Evolutionary conservation across 37 sponge, comb jelly and placozoan genomes (phyloP).

Genomic region (Bolinopsis microptera): DNA sequence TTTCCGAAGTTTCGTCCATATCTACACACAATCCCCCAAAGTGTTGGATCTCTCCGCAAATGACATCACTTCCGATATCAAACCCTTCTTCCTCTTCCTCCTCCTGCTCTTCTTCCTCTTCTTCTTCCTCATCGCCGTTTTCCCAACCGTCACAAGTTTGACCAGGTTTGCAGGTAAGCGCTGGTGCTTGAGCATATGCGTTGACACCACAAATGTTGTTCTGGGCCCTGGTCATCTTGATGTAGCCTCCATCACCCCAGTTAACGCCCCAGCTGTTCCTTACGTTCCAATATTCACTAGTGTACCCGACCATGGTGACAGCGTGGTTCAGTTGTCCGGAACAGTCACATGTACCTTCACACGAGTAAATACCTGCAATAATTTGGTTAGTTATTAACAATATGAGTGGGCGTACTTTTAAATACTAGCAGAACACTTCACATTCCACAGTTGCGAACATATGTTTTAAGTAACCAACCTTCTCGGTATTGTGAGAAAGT

Average conservation of each 20-base stretch:
- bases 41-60: slow-evolving; percentile 38
- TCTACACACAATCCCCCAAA: slow-evolving; percentile 60
- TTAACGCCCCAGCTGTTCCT: slow-evolving; percentile 37
- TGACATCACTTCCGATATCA: slow-evolving; percentile 7
- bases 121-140: slow-evolving; percentile 1
- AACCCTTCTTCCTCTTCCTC: not conserved
- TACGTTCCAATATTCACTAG: not conserved
- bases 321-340: not conserved
- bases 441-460: no score
- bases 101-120: slow-evolving; percentile 36
- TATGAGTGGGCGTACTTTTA: no score
- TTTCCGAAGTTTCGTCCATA: not conserved
- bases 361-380: no score
- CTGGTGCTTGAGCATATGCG: not conserved
- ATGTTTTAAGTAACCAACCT: no score
- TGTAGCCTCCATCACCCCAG: slow-evolving; percentile 61
- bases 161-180: not conserved
- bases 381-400: no score
- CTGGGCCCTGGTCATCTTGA: slow-evolving; percentile 56
- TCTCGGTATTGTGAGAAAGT: not conserved
- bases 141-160: slow-evolving; percentile 6
- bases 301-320: slow-evolving; percentile 41
- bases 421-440: no score
- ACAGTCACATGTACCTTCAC: slow-evolving; percentile 24
- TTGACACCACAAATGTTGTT: slow-evolving; percentile 55